Evolutionary conservation across 2,113 vertebrate species (phyloP).

Genomic region (Notothenia rossii): DNA sequence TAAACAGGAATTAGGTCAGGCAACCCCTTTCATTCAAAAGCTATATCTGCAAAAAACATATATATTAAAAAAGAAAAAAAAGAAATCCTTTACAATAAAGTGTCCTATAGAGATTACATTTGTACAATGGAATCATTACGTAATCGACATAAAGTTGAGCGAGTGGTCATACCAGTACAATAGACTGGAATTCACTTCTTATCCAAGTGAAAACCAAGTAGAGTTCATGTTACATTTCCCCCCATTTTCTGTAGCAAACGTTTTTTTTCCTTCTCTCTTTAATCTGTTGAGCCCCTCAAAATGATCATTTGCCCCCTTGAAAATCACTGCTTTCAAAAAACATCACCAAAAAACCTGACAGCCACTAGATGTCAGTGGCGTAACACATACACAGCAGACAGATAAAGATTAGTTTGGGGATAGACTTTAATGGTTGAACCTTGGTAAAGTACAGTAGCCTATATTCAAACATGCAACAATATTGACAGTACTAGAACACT

Average conservation of each 20-base stretch:
- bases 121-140: too few species aligned
- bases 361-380: conserved; percentile 70
- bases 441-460: not conserved
- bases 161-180: too few species aligned
- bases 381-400: not conserved
- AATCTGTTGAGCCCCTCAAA: not conserved
- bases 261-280: too few species aligned
- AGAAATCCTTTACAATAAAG: too few species aligned
- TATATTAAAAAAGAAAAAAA: not conserved
- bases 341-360: too few species aligned
- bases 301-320: not conserved
- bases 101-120: too few species aligned
- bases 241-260: too few species aligned
- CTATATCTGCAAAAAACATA: not conserved
- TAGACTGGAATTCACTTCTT: too few species aligned
- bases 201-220: too few species aligned
- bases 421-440: conserved; percentile 27
- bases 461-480: conserved; percentile 16
- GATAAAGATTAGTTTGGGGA: not conserved
- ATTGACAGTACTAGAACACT: conserved; percentile 10
- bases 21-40: not conserved
- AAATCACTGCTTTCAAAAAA: not conserved
- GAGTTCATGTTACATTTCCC: too few species aligned
- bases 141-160: too few species aligned
- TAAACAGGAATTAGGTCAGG: not conserved